A percentile compares a stretch with the other conserved stretches of the same genome.
phyloP scores from a whole-genome alignment of 2,113 vertebrate species.

The Galeopterus variegatus region DNA sequence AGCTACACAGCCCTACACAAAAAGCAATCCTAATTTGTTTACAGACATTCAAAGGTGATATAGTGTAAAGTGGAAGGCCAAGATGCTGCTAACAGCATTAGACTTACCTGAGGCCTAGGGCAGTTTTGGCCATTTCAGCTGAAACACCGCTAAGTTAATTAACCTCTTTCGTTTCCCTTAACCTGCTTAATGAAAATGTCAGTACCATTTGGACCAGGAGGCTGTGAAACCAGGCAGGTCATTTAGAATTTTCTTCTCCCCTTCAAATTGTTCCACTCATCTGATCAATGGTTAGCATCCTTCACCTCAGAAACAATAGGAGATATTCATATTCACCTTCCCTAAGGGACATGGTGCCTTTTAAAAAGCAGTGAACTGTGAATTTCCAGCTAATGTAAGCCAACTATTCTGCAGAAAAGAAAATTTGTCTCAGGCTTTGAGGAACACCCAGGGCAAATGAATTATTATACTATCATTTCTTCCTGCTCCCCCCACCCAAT shows the following conservation, averaged over 20 bases:
- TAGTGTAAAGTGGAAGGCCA: conserved; percentile 15
- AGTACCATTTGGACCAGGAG: conserved; percentile 54
- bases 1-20: conserved; percentile 46
- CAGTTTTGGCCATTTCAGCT: conserved; percentile 44
- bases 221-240: conserved; percentile 55
- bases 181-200: conserved; percentile 77
- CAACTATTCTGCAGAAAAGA: conserved; percentile 41
- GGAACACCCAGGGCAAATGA: conserved; percentile 52
- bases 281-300: conserved; percentile 56
- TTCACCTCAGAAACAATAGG: background rate
- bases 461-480: background rate
- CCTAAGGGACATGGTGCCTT: conserved; percentile 41
- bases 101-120: conserved; percentile 61
- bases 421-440: conserved; percentile 54
- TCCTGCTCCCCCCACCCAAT: background rate
- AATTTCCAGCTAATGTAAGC: conserved; percentile 67
- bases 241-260: conserved; percentile 56
- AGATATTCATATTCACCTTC: conserved; percentile 51
- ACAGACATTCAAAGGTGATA: conserved; percentile 50
- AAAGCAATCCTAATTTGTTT: conserved; percentile 77
- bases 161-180: conserved; percentile 72
- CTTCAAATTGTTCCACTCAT: background rate
- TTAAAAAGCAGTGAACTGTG: conserved; percentile 68
- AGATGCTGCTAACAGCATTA: conserved; percentile 63
- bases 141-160: conserved; percentile 77